Evolutionary conservation across 2,888 invertebrate genomes (phyloP), one percentile per base, ranked within the genome.

Genomic region (Himalopsyche anomala): DNA sequence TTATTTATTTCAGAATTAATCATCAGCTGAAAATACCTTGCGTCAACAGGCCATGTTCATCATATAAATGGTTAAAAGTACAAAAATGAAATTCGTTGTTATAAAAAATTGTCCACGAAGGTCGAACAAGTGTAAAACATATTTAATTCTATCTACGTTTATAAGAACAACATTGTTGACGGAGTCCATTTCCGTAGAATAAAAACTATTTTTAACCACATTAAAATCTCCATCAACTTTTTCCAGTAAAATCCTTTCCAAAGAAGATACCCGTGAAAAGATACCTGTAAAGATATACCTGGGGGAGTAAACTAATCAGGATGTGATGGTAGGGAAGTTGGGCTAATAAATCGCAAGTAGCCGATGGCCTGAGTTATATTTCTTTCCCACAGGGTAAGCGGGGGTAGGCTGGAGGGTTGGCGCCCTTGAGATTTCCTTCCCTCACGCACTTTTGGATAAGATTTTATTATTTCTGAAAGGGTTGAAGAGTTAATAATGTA

Each of bases 341-440:
- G 80, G 80, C 80, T 85, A 85, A 85, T 85, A 85, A 85, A 85
- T 85, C 85, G 83, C 69, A 40, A 79, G 85, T 74, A 42, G 54
- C 55, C 54, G 54, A 74, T 74, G 74, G 38, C 28, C 38, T 74
- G 74, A 38, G 74, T 74, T 74, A 74, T 74, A 74, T 74, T 74
- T 74, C 74, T 74, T 74, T 74, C 74, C 74, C 74, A 74, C 38
- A 74, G 74, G 51, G 74, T 36, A 38, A 36, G 74, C 36, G 74
- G 36, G 38, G 74, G 36, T 28, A 28, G 28, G 69, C 12, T 36
- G 15, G 74, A 74, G 74, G 74, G 74, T 38, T 38, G 38, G 38
- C 28, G 74, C 74, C 74, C 74, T 36, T 36, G 74, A 74, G 74
- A 36, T 74, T 74, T 38, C 36, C 74, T 74, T 36, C 74, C 74